phyloP scores from a whole-genome alignment of 2,888 invertebrate genomes.

The Drosophila aldrichi region DNA sequence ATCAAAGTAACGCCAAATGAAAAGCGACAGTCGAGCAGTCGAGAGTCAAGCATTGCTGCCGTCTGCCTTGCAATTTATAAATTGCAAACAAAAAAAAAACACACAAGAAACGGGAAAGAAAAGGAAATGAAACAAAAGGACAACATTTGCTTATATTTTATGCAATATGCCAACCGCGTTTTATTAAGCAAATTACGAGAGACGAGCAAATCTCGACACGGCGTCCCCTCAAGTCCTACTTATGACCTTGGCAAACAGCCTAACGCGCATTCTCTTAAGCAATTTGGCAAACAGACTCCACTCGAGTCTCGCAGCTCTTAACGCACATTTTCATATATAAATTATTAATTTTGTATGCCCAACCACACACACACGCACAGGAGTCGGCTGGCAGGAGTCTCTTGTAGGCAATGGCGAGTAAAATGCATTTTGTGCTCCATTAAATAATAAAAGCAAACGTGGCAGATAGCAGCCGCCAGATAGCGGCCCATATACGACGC shows the following conservation, averaged over 20 bases:
- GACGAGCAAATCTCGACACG: constrained; percentile 65
- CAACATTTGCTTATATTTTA: constrained; percentile 74
- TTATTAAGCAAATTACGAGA: constrained; percentile 79
- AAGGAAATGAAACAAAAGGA: constrained; percentile 40
- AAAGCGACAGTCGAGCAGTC: constrained; percentile 63
- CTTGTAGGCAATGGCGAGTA: constrained; percentile 60
- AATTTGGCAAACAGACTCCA: constrained; percentile 78
- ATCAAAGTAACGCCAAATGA: constrained; percentile 70
- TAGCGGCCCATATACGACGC: constrained; percentile 59
- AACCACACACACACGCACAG: constrained; percentile 43
- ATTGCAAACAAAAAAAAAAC: constrained; percentile 29
- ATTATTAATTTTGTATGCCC: constrained; percentile 82
- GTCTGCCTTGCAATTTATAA: constrained; percentile 54
- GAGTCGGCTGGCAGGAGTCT: constrained; percentile 1
- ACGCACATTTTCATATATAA: constrained; percentile 84
- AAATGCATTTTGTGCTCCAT: constrained; percentile 83
- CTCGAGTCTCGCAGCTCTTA: constrained; percentile 72
- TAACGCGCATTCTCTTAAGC: constrained; percentile 73
- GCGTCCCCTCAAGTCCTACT: constrained; percentile 66
- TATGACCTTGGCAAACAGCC: constrained; percentile 81
- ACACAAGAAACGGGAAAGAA: neutral
- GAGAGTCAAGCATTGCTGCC: constrained; percentile 42
- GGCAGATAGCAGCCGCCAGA: constrained; percentile 72
- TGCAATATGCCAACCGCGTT: constrained; percentile 81
- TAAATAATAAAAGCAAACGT: constrained; percentile 83